Evolutionary conservation across 2,797 vertebrate species (phyloP), one percentile per base, ranked within the genome.

Genomic region (Epinephelus awoara): DNA sequence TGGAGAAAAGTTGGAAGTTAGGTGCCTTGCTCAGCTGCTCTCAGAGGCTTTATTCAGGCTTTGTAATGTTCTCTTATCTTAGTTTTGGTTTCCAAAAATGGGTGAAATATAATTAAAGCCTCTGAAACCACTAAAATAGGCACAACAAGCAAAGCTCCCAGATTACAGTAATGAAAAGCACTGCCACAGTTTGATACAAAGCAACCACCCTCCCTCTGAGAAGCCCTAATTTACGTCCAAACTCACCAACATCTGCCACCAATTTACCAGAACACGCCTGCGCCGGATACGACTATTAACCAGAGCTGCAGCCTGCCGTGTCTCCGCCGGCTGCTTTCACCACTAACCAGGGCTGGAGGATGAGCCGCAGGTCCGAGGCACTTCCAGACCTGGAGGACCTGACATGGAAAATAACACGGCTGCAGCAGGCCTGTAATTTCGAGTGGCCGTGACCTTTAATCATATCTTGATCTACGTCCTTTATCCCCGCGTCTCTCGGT

Each of bases 401-500:
- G 82, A 82, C 85, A 40, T 76, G 82, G 73, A 83, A 84, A 82
- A 72, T n/a, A 80, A 73, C 84, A 75, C 1, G 72, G 69, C 67
- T 73, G 66, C 59, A 72, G 27, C 70, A 46, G 79, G 84, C 73
- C 82, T 90, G 85, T 90, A 90, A 89, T 91, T 91, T 84, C 6
- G 0, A 68, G 54, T 27, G 76, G 52, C 85, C 75, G 63, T n/a
- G 74, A 85, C 86, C 86, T 88, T 81, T 90, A 88, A 91, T 91
- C 88, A 89, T 15, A 76, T 85, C 70, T 67, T 65, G 68, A 91
- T 89, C 86, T 87, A 80, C 80, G 55, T 82, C 78, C 83, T 79
- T 78, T 27, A 40, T 50, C 42, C 75, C 49, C 9, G 62, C 38
- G 61, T 54, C 75, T 72, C 79, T 63, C 77, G 14, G 72, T 79